phyloP scores from a whole-genome alignment of 2,888 invertebrate species.

The Sminthurides aquaticus region DNA sequence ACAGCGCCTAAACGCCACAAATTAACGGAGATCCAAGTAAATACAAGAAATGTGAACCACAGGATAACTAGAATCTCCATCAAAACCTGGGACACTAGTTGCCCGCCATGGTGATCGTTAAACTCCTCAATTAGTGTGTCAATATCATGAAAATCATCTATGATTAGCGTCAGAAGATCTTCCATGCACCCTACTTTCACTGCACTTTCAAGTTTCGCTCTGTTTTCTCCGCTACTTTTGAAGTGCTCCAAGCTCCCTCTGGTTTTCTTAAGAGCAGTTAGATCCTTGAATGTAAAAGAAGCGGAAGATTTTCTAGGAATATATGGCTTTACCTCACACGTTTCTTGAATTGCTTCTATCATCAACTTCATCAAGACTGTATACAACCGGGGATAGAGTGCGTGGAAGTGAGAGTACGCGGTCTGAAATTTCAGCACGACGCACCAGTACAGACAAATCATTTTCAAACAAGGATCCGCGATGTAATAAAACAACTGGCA shows the following conservation, averaged over 20 bases:
- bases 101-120: not conserved
- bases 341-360: not conserved
- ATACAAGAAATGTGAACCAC: not conserved
- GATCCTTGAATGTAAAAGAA: no score
- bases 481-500: not conserved
- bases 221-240: no score
- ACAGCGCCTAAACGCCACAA: no score
- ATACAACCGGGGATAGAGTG: not conserved
- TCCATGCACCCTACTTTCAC: not conserved
- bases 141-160: not conserved
- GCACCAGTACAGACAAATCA: not conserved
- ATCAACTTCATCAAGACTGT: not conserved
- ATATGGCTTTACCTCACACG: no score
- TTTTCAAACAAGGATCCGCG: not conserved
- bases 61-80: not conserved
- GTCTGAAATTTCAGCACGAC: not conserved
- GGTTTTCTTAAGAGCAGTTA: no score
- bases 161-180: not conserved
- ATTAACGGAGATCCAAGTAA: no score
- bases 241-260: no score
- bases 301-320: no score
- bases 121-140: not conserved
- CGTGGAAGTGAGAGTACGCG: not conserved
- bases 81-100: not conserved
- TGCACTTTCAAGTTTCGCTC: no score